Conservation (phyloP, 2,888 invertebrate genomes). For the Hirtodrosophila alboralis region DNA sequence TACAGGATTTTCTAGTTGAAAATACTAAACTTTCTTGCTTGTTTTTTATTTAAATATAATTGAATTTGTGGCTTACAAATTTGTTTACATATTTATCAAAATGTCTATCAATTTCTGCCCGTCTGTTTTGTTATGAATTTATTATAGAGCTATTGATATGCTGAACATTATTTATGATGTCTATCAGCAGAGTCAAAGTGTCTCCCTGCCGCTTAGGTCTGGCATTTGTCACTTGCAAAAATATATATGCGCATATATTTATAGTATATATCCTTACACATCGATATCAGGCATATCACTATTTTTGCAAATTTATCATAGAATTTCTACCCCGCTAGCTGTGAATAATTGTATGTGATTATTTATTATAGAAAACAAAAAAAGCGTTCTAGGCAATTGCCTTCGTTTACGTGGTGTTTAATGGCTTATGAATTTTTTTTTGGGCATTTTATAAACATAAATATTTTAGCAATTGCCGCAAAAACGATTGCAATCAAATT, state of each 20-base stretch:
- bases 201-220: constrained; percentile 27
- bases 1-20: too few species aligned
- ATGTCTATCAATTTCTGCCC: constrained; percentile 16
- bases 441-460: constrained; percentile 22
- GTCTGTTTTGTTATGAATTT: constrained; percentile 60
- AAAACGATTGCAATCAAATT: constrained; percentile 38
- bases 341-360: constrained; percentile 66
- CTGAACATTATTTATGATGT: constrained; percentile 67
- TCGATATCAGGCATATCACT: constrained; percentile 33
- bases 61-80: too few species aligned
- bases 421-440: constrained; percentile 38
- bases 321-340: constrained; percentile 17
- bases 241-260: constrained; percentile 52
- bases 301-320: constrained; percentile 32
- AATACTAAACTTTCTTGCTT: too few species aligned
- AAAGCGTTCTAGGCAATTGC: constrained; percentile 17
- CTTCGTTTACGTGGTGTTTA: constrained; percentile 12
- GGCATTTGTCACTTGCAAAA: constrained; percentile 55
- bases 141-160: constrained; percentile 61
- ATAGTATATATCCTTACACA: constrained; percentile 23
- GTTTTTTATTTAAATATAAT: too few species aligned
- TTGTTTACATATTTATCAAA: neutral
- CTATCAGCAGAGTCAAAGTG: constrained; percentile 38
- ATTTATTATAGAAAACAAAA: constrained; percentile 33
- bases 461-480: constrained; percentile 34